Conservation (phyloP, 2,113 vertebrate species). For the Ophthalmolycus amberensis region DNA sequence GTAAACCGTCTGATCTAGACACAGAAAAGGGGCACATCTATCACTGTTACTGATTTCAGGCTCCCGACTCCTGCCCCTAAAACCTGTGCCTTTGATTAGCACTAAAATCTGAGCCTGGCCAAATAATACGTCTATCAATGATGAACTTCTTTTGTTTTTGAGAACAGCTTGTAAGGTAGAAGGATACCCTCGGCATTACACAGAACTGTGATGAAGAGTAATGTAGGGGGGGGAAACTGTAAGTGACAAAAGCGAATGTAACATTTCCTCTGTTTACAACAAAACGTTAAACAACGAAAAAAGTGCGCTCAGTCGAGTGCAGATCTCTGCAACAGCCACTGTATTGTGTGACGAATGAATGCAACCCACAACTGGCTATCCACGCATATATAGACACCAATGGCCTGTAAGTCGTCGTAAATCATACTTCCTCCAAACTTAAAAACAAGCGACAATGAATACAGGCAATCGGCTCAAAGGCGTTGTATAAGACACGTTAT, state of each 20-base stretch:
- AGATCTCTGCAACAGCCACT: too few species aligned
- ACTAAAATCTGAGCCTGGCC: slow-evolving; percentile 23
- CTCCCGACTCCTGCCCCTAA: neutral
- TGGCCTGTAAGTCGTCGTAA: too few species aligned
- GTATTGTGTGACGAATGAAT: too few species aligned
- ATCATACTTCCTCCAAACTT: too few species aligned
- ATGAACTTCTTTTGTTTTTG: slow-evolving; percentile 21
- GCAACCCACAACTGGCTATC: too few species aligned
- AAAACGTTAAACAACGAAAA: neutral
- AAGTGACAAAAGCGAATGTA: neutral
- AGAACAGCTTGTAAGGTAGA: slow-evolving; percentile 3
- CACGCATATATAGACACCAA: too few species aligned
- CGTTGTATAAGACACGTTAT: too few species aligned
- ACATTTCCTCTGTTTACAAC: neutral
- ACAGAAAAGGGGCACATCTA: slow-evolving; percentile 16
- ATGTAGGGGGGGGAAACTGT: neutral
- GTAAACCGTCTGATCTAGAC: neutral
- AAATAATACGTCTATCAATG: slow-evolving; percentile 48
- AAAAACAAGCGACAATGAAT: too few species aligned
- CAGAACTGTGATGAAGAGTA: neutral
- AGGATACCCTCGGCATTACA: neutral
- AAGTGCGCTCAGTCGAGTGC: too few species aligned
- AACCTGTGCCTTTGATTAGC: slow-evolving; percentile 48
- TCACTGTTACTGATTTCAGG: slow-evolving; percentile 23
- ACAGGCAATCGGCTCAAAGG: too few species aligned